Base-by-base conservation (phyloP, 2,888 invertebrate species). In the Minunthozetes semirufus region DNA sequence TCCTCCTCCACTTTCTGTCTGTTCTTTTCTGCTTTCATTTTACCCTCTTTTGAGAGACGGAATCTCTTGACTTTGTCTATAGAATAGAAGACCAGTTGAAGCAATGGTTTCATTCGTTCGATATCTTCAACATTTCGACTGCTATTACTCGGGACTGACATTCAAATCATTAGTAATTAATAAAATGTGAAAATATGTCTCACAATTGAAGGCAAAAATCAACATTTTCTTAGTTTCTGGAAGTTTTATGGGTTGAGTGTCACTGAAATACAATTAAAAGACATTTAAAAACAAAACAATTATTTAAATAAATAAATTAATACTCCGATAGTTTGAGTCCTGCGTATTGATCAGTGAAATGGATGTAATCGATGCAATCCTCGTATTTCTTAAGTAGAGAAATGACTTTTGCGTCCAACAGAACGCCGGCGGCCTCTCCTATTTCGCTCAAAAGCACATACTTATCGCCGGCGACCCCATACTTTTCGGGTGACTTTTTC, bases 341-440 rank as follows among this genome's bases (percentile, higher is more conserved):
- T 79, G 91, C 90, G 85, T 89, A 99, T 82, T 96, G 92, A 85
- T 99, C 99, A 74, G 97, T 96, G 81, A 99, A 88, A 85, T 99
- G 98, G 83, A 99, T 91, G 84, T 91, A 98, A 83, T 99, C 97
- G 81, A 99, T 88, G 82, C 89, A 86, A 76, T 89, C 87, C 80
- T 90, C 88, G 85, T 90, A 94, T 85, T 91, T 94, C 68, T 79
- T 78, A 70, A 79, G 75, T 59, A 79, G 75, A 46, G 78, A 73
- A 29, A 78, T 72, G 63, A 79, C 83, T 82, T 91, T 88, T 76
- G 90, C 86, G 85, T 97, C 97, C 79, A 97, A 85, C 80, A 97
- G 85, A 76, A 90, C 89, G 76, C 89, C 86, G 68, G 93, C 88
- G 22, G 92, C 94, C 85, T 98, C 97, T 48, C 91, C 88, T 77